Base-by-base conservation (phyloP, 2,113 vertebrate species). In the Recurvirostra avosetta region DNA sequence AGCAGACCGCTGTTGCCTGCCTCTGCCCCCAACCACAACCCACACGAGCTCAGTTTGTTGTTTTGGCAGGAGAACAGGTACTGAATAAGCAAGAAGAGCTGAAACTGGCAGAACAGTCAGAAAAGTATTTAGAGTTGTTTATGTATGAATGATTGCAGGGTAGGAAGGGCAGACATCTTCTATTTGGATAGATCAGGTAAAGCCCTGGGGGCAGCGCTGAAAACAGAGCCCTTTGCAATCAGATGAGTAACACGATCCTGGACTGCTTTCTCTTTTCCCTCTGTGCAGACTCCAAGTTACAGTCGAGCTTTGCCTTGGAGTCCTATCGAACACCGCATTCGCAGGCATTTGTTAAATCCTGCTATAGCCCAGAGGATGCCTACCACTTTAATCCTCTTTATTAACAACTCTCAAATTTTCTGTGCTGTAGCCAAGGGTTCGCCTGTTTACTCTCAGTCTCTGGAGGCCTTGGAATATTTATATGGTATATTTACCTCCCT, bases 81-180 rank as follows among this genome's bases (percentile, higher is more conserved):
- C 73, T 53, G 85, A 91, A 90, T 80, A 88, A 95, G 92, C 81
- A 96, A 92, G 90, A 84, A 88, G 74, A 88, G 81, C 95, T 96
- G 86, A 89, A 97, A 77, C 86, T 96, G 86, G 91, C 90, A 95
- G 81, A 90, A 92, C 80, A 91, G 92, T 81, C 74, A 91, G 79
- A 87, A 72, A 91, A 92, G 77, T 97, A 95, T 97, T 96, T 96
- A 88, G 90, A 79, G 94, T 67, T 97, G 89, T 95, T 97, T 94
- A 92, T 93, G 85, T 94, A 85, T 86, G 96, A 95, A 88, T 88
- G 85, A 94, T 95, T 96, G 94, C 94, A 93, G 94, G 88, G 82
- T 94, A 82, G 94, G 97, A 97, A 97, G 91, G 80, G 55, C 91
- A 95, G 91, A 65, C 81, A 80, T 93, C 71, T 81, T 88, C 85